Evolutionary conservation across 2,888 invertebrate species (phyloP).

Genomic region (Emesis furor): DNA sequence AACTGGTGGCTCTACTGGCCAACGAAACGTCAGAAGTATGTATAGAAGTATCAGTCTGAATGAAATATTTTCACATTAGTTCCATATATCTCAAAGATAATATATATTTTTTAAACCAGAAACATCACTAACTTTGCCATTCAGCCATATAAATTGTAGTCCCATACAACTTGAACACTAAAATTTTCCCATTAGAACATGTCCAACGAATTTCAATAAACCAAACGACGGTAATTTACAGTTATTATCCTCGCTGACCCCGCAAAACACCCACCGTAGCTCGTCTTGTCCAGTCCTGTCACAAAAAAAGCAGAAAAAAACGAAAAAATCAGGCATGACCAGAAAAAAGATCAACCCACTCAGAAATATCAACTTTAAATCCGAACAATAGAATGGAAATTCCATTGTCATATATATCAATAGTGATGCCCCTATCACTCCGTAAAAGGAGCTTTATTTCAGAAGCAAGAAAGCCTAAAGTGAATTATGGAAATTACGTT

Average conservation of each 20-base stretch:
- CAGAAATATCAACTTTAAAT: slow-evolving; percentile 79
- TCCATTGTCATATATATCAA: slow-evolving; percentile 57
- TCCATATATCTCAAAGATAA: not conserved
- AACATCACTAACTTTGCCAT: slow-evolving; percentile 30
- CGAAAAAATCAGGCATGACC: slow-evolving; percentile 89
- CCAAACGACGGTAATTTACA: slow-evolving; percentile 90
- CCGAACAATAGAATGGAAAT: slow-evolving; percentile 76
- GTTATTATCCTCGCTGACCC: slow-evolving; percentile 91
- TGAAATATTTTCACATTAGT: slow-evolving; percentile 6
- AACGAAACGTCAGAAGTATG: slow-evolving; percentile 4
- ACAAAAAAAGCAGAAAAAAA: slow-evolving; percentile 87
- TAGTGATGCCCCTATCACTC: slow-evolving; percentile 77
- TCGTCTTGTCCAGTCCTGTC: slow-evolving; percentile 85
- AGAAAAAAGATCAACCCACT: slow-evolving; percentile 83
- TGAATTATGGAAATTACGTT: slow-evolving; percentile 87
- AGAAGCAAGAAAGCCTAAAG: slow-evolving; percentile 90
- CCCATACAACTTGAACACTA: slow-evolving; percentile 72
- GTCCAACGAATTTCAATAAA: slow-evolving; percentile 90
- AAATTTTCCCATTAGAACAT: slow-evolving; percentile 86
- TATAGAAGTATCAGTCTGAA: slow-evolving; percentile 3
- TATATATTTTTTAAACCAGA: slow-evolving; percentile 30
- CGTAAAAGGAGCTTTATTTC: slow-evolving; percentile 91
- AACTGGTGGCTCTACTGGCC: not conserved
- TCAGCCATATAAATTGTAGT: slow-evolving; percentile 51
- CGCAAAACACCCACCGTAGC: slow-evolving; percentile 90